Percentiles rank a stretch among this genome's conserved stretches.
phyloP scores from a whole-genome alignment of 2,113 vertebrate genomes.

The Dermatemys mawii region DNA sequence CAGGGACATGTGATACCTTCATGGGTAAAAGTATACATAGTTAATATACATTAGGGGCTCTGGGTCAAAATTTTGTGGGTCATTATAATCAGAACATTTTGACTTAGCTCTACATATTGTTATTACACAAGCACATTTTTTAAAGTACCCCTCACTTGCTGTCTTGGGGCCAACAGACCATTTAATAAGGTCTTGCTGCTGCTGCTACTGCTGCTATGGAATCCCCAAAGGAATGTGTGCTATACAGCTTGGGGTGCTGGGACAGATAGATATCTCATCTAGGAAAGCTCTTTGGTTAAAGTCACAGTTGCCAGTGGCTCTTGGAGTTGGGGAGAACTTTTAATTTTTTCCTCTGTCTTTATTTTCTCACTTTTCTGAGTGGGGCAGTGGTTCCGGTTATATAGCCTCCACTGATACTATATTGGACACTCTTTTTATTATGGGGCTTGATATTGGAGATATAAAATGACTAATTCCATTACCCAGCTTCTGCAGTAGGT shows the following conservation, averaged over 20 bases:
- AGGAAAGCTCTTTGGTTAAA: neutral
- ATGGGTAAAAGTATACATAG: neutral
- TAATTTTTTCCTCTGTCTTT: slow-evolving; percentile 16
- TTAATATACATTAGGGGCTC: neutral
- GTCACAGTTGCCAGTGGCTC: neutral
- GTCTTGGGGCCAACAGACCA: neutral
- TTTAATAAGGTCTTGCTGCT: neutral
- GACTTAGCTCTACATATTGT: slow-evolving; percentile 29
- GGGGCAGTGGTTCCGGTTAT: neutral
- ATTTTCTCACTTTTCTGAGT: neutral
- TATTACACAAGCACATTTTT: slow-evolving; percentile 39
- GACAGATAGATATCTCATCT: slow-evolving; percentile 9
- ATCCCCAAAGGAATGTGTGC: slow-evolving; percentile 39
- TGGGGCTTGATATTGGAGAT: neutral
- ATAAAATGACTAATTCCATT: neutral
- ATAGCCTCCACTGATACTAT: neutral
- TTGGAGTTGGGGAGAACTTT: neutral
- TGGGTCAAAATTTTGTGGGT: slow-evolving; percentile 32
- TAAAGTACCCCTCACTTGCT: slow-evolving; percentile 55
- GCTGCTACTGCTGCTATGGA: slow-evolving; percentile 26
- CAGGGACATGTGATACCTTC: neutral
- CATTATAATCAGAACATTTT: neutral
- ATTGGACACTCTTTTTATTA: fast-evolving
- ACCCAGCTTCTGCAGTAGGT: neutral
- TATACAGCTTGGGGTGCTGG: slow-evolving; percentile 3